phyloP scores from a whole-genome alignment of 2,113 vertebrate genomes.

The Tapirus terrestris region DNA sequence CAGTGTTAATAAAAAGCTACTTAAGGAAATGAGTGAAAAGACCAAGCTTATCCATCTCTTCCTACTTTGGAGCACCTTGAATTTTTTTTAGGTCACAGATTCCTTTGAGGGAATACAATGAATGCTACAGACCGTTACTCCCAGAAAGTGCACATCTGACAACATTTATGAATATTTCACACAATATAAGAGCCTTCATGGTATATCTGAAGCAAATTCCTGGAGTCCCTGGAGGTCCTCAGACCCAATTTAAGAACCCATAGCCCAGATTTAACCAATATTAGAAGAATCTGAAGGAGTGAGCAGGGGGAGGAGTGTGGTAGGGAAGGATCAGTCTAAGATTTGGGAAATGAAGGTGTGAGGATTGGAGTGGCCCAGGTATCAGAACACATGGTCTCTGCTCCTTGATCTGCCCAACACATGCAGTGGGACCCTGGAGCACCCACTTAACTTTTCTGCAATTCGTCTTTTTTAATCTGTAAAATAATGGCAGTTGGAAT shows the following conservation, averaged over 20 bases:
- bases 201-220: background rate
- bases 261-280: background rate
- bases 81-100: background rate
- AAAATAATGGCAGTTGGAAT: background rate
- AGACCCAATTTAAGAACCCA: background rate
- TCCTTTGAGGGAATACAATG: background rate
- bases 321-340: background rate
- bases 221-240: background rate
- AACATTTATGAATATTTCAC: background rate
- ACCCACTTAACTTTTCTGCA: background rate
- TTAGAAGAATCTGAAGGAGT: background rate
- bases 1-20: background rate
- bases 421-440: background rate
- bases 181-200: accelerated
- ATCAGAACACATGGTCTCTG: accelerated
- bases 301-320: accelerated
- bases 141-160: accelerated
- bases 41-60: accelerated
- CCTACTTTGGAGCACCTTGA: too few relatives aligned
- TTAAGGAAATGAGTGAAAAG: background rate
- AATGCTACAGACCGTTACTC: background rate
- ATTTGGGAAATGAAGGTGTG: background rate
- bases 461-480: background rate
- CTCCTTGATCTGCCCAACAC: accelerated
- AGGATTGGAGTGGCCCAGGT: accelerated